Conservation (phyloP, 2,797 vertebrate species). For the Rhyacichthys aspro region DNA sequence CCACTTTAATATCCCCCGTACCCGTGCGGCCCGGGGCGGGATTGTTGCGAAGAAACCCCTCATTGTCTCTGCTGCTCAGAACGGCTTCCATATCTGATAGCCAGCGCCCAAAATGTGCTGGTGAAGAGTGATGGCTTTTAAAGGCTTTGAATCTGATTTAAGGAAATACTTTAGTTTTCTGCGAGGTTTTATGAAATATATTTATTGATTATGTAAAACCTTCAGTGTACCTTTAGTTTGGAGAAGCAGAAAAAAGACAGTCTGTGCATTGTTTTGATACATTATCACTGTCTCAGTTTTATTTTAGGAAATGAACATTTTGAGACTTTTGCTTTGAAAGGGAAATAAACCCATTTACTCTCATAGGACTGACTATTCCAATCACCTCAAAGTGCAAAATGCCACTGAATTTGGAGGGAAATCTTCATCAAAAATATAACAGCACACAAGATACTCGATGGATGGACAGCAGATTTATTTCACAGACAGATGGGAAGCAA, state of each 20-base stretch:
- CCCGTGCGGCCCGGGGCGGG: constrained; percentile 33
- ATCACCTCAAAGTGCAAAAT: no score
- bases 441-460: no score
- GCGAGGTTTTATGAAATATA: neutral
- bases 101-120: constrained; percentile 45
- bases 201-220: neutral
- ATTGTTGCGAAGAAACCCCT: constrained; percentile 61
- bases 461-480: no score
- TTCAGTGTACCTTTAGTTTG: neutral
- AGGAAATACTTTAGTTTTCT: neutral
- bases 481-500: no score
- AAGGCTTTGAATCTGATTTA: constrained; percentile 13
- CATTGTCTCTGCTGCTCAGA: constrained; percentile 55
- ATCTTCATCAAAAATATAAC: no score
- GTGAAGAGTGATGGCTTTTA: constrained; percentile 58
- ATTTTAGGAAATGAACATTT: no score
- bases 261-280: no score
- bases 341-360: no score
- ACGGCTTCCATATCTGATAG: constrained; percentile 22
- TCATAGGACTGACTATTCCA: no score
- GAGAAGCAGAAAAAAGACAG: neutral
- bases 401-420: no score
- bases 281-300: no score
- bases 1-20: constrained; percentile 68
- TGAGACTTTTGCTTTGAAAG: no score